Percentiles rank a stretch among this genome's conserved stretches.
phyloP scores from a whole-genome alignment of 2,888 invertebrate genomes.

The Zootermopsis nevadensis region DNA sequence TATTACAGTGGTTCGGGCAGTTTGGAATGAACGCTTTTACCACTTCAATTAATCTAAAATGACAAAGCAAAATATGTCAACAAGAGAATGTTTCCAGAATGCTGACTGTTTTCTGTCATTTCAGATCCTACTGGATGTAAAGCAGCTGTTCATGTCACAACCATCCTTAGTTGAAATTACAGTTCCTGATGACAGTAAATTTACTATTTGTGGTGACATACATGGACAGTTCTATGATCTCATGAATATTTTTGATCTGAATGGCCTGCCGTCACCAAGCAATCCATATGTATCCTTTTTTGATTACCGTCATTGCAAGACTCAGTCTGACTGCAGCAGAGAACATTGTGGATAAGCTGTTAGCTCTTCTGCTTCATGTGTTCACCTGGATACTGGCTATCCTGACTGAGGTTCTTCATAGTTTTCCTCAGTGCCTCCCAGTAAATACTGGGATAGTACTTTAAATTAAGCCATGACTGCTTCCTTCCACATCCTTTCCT shows the following conservation, averaged over 20 bases:
- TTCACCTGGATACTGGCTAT: too few relatives aligned
- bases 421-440: too few relatives aligned
- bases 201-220: slow-evolving; percentile 98
- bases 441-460: too few relatives aligned
- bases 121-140: slow-evolving; percentile 92
- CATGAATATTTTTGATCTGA: slow-evolving; percentile 96
- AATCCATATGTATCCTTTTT: slow-evolving; percentile 88
- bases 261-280: slow-evolving; percentile 92
- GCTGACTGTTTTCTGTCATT: slow-evolving; percentile 56
- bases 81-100: background rate
- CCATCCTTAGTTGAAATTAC: slow-evolving; percentile 91
- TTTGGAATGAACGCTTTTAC: too few relatives aligned
- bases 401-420: too few relatives aligned
- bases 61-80: background rate
- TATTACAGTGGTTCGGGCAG: too few relatives aligned
- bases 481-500: too few relatives aligned
- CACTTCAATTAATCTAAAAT: background rate
- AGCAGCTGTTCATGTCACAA: slow-evolving; percentile 83
- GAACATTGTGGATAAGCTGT: too few relatives aligned
- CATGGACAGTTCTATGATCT: slow-evolving; percentile 99
- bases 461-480: too few relatives aligned
- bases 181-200: slow-evolving; percentile 88
- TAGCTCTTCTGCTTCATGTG: too few relatives aligned
- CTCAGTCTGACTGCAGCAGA: too few relatives aligned
- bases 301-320: background rate